Evolutionary conservation across 2,113 vertebrate genomes (phyloP).

Genomic region (Tylochromis polylepis): DNA sequence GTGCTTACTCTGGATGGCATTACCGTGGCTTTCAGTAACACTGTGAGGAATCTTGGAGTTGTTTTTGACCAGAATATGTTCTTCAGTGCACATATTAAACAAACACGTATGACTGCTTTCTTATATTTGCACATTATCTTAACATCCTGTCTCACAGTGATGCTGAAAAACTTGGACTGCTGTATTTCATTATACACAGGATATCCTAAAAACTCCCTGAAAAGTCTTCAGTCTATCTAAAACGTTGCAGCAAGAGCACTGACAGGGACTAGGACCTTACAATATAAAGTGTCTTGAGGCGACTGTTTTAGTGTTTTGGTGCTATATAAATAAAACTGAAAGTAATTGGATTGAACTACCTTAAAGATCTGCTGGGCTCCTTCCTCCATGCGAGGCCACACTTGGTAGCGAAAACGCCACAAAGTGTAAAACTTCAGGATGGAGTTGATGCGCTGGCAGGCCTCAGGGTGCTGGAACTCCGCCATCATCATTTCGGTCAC

Average conservation of each 20-base stretch:
- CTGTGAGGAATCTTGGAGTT: not conserved
- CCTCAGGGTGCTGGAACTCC: constrained; percentile 94
- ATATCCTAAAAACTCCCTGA: too few species aligned
- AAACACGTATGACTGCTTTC: not conserved
- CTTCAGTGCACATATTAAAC: not conserved
- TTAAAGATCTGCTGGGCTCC: constrained; percentile 99
- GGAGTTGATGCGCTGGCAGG: constrained; percentile 91
- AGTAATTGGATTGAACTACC: constrained; percentile 63
- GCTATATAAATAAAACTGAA: not conserved
- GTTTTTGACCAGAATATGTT: not conserved
- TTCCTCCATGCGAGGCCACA: constrained; percentile 99
- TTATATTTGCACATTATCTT: not conserved
- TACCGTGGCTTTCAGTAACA: not conserved
- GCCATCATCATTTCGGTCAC: constrained; percentile 98
- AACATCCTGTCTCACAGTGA: too few species aligned
- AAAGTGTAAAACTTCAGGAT: constrained; percentile 95
- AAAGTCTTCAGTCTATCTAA: too few species aligned
- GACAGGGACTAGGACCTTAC: too few species aligned
- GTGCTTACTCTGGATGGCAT: not conserved
- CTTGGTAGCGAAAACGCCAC: constrained; percentile 98
- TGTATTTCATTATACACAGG: too few species aligned
- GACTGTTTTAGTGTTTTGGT: not conserved
- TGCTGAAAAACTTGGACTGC: too few species aligned
- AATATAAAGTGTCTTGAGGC: not conserved
- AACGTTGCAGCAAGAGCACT: too few species aligned